These are phyloP conservation scores for Aplysia californica DNA, from an alignment of 1,140 invertebrate genomes.

Conservation along the genomic window DNA sequence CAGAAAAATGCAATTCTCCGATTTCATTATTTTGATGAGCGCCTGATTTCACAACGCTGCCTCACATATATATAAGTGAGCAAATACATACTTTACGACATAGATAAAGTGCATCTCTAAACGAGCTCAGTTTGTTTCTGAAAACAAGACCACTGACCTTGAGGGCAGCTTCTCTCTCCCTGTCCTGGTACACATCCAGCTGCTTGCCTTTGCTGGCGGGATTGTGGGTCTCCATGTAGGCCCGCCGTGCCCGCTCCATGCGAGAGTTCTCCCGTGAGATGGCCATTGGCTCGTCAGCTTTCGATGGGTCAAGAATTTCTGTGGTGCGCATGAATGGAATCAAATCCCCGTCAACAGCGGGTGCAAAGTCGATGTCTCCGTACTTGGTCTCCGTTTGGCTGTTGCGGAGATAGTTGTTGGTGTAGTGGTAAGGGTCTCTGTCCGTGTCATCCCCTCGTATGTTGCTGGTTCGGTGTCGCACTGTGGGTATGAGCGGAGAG, in stretches of 20 bases:
- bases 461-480: constrained; percentile 37
- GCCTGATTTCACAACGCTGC: too few relatives aligned
- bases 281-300: constrained; percentile 58
- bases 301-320: constrained; percentile 62
- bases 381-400: constrained; percentile 1
- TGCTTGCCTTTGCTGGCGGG: constrained; percentile 60
- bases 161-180: constrained; percentile 31
- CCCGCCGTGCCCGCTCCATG: constrained; percentile 57
- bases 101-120: too few relatives aligned
- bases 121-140: too few relatives aligned
- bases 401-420: constrained; percentile 18
- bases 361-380: constrained; percentile 25
- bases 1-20: too few relatives aligned
- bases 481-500: constrained; percentile 53
- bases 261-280: constrained; percentile 62
- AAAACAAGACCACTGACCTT: constrained; percentile 18
- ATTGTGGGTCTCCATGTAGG: constrained; percentile 57
- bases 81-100: too few relatives aligned
- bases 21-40: too few relatives aligned
- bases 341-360: constrained; percentile 53
- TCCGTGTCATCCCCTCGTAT: constrained; percentile 27
- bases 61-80: too few relatives aligned
- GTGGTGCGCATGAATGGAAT: constrained; percentile 64
- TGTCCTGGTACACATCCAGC: constrained; percentile 54
- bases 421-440: constrained; percentile 24